These are phyloP conservation scores for Catajapyx aquilonaris DNA, from an alignment of 1,140 invertebrate genomes.

Conservation along the genomic window DNA sequence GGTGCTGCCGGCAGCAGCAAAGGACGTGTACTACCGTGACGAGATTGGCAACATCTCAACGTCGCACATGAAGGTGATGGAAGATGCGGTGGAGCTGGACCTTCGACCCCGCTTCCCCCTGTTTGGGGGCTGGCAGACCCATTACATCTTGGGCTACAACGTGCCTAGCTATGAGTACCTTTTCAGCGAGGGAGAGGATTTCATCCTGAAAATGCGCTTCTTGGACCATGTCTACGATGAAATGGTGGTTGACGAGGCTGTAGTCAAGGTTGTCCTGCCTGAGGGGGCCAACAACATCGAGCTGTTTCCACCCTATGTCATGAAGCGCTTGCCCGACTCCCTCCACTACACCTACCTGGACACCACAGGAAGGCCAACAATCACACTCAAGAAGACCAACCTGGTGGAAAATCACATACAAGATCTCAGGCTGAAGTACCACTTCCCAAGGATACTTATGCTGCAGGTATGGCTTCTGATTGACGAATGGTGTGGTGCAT, in stretches of 20 bases:
- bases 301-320: constrained; percentile 59
- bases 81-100: constrained; percentile 86
- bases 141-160: constrained; percentile 93
- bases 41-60: constrained; percentile 99
- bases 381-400: constrained; percentile 67
- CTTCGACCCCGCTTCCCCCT: constrained; percentile 87
- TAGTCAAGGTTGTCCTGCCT: constrained; percentile 80
- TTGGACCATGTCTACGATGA: constrained; percentile 95
- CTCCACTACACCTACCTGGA: constrained; percentile 89
- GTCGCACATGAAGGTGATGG: constrained; percentile 65
- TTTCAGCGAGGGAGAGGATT: constrained; percentile 55
- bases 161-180: constrained; percentile 93
- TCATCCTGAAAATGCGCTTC: constrained; percentile 73
- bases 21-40: constrained; percentile 86
- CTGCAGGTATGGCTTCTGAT: constrained; percentile 75
- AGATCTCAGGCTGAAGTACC: constrained; percentile 63
- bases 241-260: constrained; percentile 80
- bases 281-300: constrained; percentile 72
- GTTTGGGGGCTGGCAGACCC: constrained; percentile 97
- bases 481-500: constrained; percentile 12
- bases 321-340: constrained; percentile 47
- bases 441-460: constrained; percentile 41
- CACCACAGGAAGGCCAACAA: constrained; percentile 72
- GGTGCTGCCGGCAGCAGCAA: constrained; percentile 67
- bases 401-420: constrained; percentile 94